Conservation (phyloP, 2,888 invertebrate genomes). For the Agelastica alni region DNA sequence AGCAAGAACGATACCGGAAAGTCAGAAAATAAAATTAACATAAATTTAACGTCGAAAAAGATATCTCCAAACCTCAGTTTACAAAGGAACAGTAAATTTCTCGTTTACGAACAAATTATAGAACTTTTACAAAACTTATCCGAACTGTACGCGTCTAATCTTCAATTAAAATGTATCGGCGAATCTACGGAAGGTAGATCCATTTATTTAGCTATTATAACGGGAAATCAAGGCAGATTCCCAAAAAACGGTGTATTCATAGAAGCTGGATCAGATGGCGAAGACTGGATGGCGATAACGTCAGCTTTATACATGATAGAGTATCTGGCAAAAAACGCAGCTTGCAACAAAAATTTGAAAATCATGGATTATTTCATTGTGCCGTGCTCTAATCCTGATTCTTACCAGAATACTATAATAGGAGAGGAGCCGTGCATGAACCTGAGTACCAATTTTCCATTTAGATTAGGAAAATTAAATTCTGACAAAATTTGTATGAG, state of each 20-base stretch:
- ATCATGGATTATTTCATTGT: constrained; percentile 9
- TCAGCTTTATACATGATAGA: constrained; percentile 7
- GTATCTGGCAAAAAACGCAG: not conserved
- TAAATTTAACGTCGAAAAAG: not conserved
- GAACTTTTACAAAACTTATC: not conserved
- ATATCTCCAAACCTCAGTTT: not conserved
- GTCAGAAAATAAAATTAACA: not conserved
- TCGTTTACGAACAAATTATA: not conserved
- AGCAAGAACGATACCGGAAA: too few relatives aligned
- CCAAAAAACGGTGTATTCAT: constrained; percentile 14
- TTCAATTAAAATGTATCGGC: constrained; percentile 10
- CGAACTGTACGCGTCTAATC: not conserved
- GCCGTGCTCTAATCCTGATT: constrained; percentile 13
- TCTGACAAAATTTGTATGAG: constrained; percentile 7
- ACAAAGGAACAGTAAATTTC: not conserved
- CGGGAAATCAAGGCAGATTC: not conserved
- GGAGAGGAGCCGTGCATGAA: constrained; percentile 3
- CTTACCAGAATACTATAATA: not conserved
- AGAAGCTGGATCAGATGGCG: constrained; percentile 14
- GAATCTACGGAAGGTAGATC: constrained; percentile 9
- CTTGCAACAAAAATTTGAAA: not conserved
- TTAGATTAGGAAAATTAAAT: constrained; percentile 2
- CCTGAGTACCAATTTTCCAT: constrained; percentile 8
- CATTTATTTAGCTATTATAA: constrained; percentile 2
- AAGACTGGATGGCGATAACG: constrained; percentile 6